Evolutionary conservation across 1,140 invertebrate genomes (phyloP).

Genomic region (Drosophila truncata): DNA sequence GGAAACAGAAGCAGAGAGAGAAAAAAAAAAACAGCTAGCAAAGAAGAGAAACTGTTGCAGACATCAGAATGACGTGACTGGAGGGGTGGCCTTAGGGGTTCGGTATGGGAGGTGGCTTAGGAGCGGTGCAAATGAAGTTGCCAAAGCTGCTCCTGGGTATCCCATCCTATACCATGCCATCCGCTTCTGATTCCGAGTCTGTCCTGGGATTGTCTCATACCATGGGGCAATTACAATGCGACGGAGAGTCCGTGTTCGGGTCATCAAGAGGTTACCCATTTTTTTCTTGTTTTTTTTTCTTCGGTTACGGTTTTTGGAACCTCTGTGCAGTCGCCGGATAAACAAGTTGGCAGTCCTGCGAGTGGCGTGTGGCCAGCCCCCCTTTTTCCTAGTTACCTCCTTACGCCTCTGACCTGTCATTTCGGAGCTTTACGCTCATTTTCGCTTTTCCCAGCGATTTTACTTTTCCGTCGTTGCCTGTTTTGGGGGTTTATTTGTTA

Average conservation of each 20-base stretch:
- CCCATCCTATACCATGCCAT: neutral
- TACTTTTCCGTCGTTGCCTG: conserved; percentile 6
- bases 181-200: conserved; percentile 36
- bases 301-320: conserved; percentile 30
- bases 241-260: conserved; percentile 31
- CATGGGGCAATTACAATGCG: conserved; percentile 70
- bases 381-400: neutral
- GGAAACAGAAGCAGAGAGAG: conserved; percentile 6
- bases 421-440: conserved; percentile 76
- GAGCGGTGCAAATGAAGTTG: conserved; percentile 76
- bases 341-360: conserved; percentile 76
- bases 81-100: neutral
- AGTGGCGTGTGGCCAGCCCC: conserved; percentile 49
- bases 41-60: conserved; percentile 45
- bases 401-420: conserved; percentile 60
- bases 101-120: conserved; percentile 16
- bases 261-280: conserved; percentile 24
- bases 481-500: conserved; percentile 26
- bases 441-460: conserved; percentile 74
- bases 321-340: conserved; percentile 72
- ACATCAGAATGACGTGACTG: conserved; percentile 54
- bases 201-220: conserved; percentile 46
- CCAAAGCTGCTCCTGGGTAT: conserved; percentile 64
- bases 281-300: conserved; percentile 20
- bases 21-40: conserved; percentile 15